These are phyloP conservation scores for Tenthredo notha DNA, from an alignment of 2,888 invertebrate species.

Conservation along the genomic window DNA sequence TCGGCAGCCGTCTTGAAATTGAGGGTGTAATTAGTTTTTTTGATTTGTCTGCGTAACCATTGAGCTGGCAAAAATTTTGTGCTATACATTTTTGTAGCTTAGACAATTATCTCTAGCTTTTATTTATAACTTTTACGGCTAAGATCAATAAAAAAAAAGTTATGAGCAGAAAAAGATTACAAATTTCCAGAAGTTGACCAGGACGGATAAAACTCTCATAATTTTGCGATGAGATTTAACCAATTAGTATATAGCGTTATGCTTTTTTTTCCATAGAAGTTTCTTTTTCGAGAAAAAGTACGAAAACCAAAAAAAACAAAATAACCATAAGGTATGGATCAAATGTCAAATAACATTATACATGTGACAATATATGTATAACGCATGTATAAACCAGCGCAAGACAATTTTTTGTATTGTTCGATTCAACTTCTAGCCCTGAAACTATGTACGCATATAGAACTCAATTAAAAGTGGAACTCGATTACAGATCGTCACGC, in stretches of 20 bases:
- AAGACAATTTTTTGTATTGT: background rate
- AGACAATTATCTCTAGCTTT: no score
- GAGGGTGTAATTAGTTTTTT: no score
- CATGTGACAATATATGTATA: background rate
- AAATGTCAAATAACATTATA: background rate
- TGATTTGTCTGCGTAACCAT: no score
- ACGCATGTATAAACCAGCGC: constrained; percentile 6
- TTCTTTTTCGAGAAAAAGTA: background rate
- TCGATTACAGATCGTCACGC: constrained; percentile 31
- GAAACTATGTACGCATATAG: background rate
- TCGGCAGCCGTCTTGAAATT: no score
- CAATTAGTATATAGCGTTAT: background rate
- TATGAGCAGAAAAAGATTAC: no score
- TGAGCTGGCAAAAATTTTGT: no score
- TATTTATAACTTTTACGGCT: no score
- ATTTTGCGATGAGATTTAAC: background rate
- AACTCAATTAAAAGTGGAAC: background rate
- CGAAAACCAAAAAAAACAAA: background rate
- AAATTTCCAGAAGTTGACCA: background rate
- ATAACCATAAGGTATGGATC: background rate
- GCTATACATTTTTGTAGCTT: no score
- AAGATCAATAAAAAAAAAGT: no score
- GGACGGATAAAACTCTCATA: background rate
- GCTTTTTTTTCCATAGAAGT: background rate
- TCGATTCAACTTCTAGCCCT: constrained; percentile 2